phyloP scores from a whole-genome alignment of 2,888 invertebrate genomes.

The Timandra comae region DNA sequence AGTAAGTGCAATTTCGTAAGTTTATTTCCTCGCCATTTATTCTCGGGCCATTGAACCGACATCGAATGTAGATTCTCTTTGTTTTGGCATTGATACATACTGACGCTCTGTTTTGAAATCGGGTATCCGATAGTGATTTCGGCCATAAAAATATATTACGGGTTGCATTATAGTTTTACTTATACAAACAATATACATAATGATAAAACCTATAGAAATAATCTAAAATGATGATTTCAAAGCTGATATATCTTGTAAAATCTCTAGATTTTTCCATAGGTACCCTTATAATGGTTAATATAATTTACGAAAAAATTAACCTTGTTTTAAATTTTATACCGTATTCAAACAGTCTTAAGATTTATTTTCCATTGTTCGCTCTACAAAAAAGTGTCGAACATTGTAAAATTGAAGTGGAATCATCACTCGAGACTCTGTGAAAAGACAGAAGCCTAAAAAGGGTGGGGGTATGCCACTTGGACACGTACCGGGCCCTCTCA shows the following conservation, averaged over 20 bases:
- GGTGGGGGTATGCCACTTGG: conserved; percentile 50
- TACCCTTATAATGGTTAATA: too few species aligned
- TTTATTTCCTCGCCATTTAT: conserved; percentile 33
- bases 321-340: too few species aligned
- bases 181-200: conserved; percentile 1
- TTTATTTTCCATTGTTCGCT: conserved; percentile 13
- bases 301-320: too few species aligned
- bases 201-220: background rate
- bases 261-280: too few species aligned
- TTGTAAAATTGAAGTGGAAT: conserved; percentile 32
- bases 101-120: conserved; percentile 24
- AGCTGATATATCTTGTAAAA: too few species aligned
- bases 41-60: conserved; percentile 31
- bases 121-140: conserved; percentile 22
- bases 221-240: too few species aligned
- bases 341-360: too few species aligned
- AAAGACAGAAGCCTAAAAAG: conserved; percentile 32
- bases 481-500: conserved; percentile 54
- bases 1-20: conserved; percentile 35
- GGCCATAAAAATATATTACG: background rate
- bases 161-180: conserved; percentile 3
- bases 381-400: conserved; percentile 34
- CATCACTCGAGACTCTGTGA: conserved; percentile 58
- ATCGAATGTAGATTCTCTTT: conserved; percentile 30
- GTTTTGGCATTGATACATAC: conserved; percentile 24